phyloP scores from a whole-genome alignment of 2,888 invertebrate genomes.

The Orchesellides sinensis region DNA sequence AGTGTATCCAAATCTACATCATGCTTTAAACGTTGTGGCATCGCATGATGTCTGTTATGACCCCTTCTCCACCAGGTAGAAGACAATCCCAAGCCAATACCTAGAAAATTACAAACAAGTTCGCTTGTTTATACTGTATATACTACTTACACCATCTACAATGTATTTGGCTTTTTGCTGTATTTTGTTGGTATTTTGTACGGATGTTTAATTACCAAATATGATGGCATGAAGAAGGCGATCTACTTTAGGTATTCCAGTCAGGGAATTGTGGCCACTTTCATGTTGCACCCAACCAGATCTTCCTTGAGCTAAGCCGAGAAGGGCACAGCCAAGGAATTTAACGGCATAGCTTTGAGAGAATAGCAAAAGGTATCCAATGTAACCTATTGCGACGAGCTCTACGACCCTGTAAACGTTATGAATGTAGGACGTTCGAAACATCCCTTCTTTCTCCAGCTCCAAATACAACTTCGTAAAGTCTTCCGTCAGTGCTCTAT shows the following conservation, averaged over 20 bases:
- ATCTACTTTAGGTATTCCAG: slow-evolving; percentile 67
- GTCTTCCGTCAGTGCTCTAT: slow-evolving; percentile 69
- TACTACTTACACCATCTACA: too few species aligned
- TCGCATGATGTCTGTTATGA: slow-evolving; percentile 72
- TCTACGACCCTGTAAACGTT: slow-evolving; percentile 63
- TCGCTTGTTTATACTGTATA: too few species aligned
- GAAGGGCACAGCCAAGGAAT: slow-evolving; percentile 64
- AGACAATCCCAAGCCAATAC: slow-evolving; percentile 62
- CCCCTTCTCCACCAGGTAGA: slow-evolving; percentile 68
- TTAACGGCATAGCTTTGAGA: slow-evolving; percentile 60
- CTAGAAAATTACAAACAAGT: slow-evolving; percentile 28
- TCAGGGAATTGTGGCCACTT: slow-evolving; percentile 68
- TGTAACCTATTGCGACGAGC: slow-evolving; percentile 53
- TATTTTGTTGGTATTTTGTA: not conserved
- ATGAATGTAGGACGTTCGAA: slow-evolving; percentile 66
- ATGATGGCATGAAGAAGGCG: slow-evolving; percentile 60
- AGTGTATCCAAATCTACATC: slow-evolving; percentile 71
- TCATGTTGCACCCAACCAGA: slow-evolving; percentile 71
- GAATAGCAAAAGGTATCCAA: slow-evolving; percentile 66
- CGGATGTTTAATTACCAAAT: slow-evolving; percentile 60
- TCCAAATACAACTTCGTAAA: slow-evolving; percentile 70
- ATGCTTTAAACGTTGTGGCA: slow-evolving; percentile 71
- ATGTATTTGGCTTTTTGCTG: too few species aligned
- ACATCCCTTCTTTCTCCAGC: slow-evolving; percentile 70
- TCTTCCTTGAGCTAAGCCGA: slow-evolving; percentile 67